Conservation (phyloP, 2,797 vertebrate genomes). For the Phaenicophaeus curvirostris region DNA sequence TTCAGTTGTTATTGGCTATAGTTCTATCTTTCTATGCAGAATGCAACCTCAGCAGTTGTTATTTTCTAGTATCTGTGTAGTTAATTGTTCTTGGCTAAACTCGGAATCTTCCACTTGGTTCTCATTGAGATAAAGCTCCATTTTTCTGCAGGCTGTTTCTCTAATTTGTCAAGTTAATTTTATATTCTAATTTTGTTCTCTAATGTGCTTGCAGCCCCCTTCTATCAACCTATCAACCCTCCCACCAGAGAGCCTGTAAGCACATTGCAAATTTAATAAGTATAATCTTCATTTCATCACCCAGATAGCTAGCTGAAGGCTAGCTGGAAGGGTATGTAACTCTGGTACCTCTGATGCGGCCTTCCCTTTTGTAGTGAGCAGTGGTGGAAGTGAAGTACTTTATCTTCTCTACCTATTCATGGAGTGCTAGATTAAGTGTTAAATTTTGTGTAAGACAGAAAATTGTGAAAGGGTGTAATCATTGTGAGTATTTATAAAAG, state of each 20-base stretch:
- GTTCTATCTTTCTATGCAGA: neutral
- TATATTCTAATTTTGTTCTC: constrained; percentile 44
- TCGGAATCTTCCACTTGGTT: constrained; percentile 38
- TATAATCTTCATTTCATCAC: constrained; percentile 43
- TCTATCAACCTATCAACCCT: constrained; percentile 38
- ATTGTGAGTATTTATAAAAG: neutral
- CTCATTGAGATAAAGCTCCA: constrained; percentile 1
- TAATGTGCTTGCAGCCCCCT: constrained; percentile 15
- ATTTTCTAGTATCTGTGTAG: constrained; percentile 7
- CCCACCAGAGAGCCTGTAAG: constrained; percentile 18
- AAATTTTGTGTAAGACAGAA: neutral
- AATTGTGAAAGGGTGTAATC: neutral
- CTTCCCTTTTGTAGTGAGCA: neutral
- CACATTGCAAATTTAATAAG: constrained; percentile 16
- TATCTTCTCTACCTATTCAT: neutral
- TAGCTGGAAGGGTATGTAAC: neutral
- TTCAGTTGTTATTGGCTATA: neutral
- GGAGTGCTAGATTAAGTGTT: neutral
- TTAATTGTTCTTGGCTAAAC: constrained; percentile 46
- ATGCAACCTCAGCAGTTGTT: constrained; percentile 6
- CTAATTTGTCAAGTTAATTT: constrained; percentile 56
- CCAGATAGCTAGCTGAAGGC: neutral
- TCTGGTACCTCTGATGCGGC: neutral
- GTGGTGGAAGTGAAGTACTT: neutral
- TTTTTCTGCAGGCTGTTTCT: constrained; percentile 32